A percentile compares a stretch with the other conserved stretches of the same genome.
These are phyloP conservation scores for Bombus sylvicola DNA, from an alignment of 1,140 invertebrate species.

Conservation along the genomic window DNA sequence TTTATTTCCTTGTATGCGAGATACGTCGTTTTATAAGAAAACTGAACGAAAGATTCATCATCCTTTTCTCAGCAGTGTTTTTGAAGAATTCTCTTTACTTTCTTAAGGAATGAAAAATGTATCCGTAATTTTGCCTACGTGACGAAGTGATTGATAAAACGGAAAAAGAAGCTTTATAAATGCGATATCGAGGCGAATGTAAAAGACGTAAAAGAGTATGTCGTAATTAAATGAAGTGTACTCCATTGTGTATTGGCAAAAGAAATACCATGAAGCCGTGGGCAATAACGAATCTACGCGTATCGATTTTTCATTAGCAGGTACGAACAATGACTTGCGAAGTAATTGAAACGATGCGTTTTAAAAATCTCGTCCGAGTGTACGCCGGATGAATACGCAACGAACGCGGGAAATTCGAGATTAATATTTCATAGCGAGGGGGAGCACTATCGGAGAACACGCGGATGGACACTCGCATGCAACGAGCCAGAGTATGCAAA, in stretches of 20 bases:
- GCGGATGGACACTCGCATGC: neutral
- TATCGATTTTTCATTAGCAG: slow-evolving; percentile 3
- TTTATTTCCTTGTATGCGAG: neutral
- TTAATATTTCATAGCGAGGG: slow-evolving; percentile 6
- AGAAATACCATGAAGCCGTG: neutral
- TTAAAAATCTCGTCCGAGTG: neutral
- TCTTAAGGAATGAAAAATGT: neutral
- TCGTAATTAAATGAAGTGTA: neutral
- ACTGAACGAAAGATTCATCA: slow-evolving; percentile 1
- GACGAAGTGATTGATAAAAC: neutral
- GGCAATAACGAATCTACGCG: neutral
- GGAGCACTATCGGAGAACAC: neutral
- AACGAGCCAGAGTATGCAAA: neutral
- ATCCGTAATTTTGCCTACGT: neutral
- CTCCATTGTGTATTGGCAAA: neutral
- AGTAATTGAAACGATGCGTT: neutral
- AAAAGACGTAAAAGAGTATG: neutral
- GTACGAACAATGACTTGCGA: neutral
- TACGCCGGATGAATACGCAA: neutral
- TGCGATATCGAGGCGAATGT: neutral
- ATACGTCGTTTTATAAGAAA: neutral
- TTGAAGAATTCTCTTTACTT: neutral
- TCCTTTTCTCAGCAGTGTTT: neutral
- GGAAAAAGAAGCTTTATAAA: neutral
- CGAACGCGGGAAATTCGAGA: neutral